Conservation (phyloP, 2,888 invertebrate genomes). For the Drosophila recens region DNA sequence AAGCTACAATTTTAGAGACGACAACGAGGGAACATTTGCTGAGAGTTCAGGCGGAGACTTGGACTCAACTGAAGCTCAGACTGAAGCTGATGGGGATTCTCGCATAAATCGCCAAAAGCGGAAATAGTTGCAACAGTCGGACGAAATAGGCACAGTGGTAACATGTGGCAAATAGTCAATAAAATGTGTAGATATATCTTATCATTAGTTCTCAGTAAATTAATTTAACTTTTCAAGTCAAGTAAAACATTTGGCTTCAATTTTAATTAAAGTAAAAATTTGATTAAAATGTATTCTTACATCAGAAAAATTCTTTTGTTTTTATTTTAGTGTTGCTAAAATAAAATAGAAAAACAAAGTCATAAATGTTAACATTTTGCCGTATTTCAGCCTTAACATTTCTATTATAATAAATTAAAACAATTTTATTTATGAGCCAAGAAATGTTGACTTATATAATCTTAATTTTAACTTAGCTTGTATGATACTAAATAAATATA, state of each 20-base stretch:
- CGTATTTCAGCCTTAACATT: too few species aligned
- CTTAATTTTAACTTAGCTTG: not conserved
- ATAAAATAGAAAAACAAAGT: too few species aligned
- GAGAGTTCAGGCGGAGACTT: slow-evolving; percentile 1
- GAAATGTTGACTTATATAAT: not conserved
- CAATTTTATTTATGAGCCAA: too few species aligned
- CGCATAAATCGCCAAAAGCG: slow-evolving; percentile 33
- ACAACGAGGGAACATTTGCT: slow-evolving; percentile 2
- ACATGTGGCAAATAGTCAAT: not conserved
- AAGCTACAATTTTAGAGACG: slow-evolving; percentile 13
- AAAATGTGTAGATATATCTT: not conserved
- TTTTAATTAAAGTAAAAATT: too few species aligned
- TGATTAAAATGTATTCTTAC: too few species aligned
- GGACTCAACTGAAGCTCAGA: not conserved
- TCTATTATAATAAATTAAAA: too few species aligned
- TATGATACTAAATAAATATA: not conserved
- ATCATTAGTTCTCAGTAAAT: not conserved
- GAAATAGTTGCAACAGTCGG: slow-evolving; percentile 23
- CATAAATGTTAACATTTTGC: too few species aligned
- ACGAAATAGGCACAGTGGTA: slow-evolving; percentile 18
- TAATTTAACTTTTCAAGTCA: too few species aligned
- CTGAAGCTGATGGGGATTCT: not conserved
- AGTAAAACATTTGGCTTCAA: too few species aligned
- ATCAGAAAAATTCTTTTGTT: too few species aligned
- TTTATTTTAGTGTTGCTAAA: too few species aligned